A percentile compares a stretch with the other conserved stretches of the same genome.
These are phyloP conservation scores for Darevskia mixta DNA, from an alignment of 2,797 vertebrate species.

Conservation along the genomic window DNA sequence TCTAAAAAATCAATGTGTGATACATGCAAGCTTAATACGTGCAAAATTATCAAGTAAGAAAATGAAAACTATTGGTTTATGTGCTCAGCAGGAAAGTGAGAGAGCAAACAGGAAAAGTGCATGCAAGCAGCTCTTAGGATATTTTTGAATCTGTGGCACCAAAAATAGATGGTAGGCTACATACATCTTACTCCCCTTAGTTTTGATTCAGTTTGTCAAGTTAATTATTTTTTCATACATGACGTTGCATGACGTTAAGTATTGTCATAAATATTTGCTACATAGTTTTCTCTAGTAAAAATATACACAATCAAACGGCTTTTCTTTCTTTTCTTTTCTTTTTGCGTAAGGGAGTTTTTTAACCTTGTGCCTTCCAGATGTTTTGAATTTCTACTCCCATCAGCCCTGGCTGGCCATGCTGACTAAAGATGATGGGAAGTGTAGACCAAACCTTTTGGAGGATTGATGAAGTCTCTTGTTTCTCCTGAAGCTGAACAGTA, in stretches of 20 bases:
- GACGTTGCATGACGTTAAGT: neutral
- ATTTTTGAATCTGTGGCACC: conserved; percentile 43
- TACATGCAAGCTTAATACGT: conserved; percentile 48
- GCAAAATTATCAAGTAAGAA: conserved; percentile 54
- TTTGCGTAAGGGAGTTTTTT: neutral
- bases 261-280: neutral
- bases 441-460: no score
- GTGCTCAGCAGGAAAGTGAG: conserved; percentile 25
- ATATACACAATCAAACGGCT: neutral
- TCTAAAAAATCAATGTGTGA: neutral
- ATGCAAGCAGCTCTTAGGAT: conserved; percentile 65
- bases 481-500: conserved; percentile 3
- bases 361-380: no score
- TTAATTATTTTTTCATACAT: neutral
- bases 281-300: neutral
- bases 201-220: neutral
- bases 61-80: conserved; percentile 17
- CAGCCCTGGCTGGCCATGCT: no score
- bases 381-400: no score
- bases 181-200: no score
- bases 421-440: no score
- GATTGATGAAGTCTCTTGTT: neutral
- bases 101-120: conserved; percentile 36
- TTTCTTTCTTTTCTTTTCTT: neutral
- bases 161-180: conserved; percentile 7